These are phyloP conservation scores for Volucella inflata DNA, from an alignment of 2,888 invertebrate genomes.

Conservation along the genomic window DNA sequence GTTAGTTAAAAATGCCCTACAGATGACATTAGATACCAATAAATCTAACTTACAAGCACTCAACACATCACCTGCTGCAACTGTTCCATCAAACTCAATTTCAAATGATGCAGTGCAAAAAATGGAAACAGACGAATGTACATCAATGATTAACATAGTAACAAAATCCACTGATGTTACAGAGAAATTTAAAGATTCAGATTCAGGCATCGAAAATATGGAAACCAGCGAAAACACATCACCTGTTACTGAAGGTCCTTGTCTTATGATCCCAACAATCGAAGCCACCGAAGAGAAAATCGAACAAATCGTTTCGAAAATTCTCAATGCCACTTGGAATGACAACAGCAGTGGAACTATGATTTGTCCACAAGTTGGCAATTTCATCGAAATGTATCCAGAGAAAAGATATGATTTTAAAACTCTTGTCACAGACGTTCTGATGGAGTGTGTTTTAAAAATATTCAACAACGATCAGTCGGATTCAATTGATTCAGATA, in stretches of 20 bases:
- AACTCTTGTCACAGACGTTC: slow-evolving; percentile 87
- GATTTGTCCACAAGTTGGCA: slow-evolving; percentile 86
- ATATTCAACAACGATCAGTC: slow-evolving; percentile 81
- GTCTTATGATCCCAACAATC: slow-evolving; percentile 61
- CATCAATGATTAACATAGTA: slow-evolving; percentile 78
- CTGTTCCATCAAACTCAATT: slow-evolving; percentile 54
- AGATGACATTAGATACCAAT: slow-evolving; percentile 52
- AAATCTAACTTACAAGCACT: slow-evolving; percentile 20
- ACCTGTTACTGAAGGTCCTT: slow-evolving; percentile 56
- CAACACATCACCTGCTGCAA: slow-evolving; percentile 54
- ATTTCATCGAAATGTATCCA: slow-evolving; percentile 85
- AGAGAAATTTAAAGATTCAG: slow-evolving; percentile 85
- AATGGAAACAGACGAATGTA: slow-evolving; percentile 81
- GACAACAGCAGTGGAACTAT: slow-evolving; percentile 86
- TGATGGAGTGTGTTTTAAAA: slow-evolving; percentile 83
- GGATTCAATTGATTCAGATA: slow-evolving; percentile 79
- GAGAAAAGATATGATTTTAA: slow-evolving; percentile 82
- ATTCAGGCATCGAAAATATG: slow-evolving; percentile 91
- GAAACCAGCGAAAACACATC: slow-evolving; percentile 84
- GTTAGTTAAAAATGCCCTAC: slow-evolving; percentile 78
- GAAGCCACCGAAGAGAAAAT: slow-evolving; percentile 83
- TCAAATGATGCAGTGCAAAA: slow-evolving; percentile 72
- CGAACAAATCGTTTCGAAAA: slow-evolving; percentile 87
- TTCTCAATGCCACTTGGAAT: slow-evolving; percentile 90
- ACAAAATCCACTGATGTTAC: slow-evolving; percentile 85